Evolutionary conservation across 2,113 vertebrate species (phyloP).

Genomic region (Galbula dea): DNA sequence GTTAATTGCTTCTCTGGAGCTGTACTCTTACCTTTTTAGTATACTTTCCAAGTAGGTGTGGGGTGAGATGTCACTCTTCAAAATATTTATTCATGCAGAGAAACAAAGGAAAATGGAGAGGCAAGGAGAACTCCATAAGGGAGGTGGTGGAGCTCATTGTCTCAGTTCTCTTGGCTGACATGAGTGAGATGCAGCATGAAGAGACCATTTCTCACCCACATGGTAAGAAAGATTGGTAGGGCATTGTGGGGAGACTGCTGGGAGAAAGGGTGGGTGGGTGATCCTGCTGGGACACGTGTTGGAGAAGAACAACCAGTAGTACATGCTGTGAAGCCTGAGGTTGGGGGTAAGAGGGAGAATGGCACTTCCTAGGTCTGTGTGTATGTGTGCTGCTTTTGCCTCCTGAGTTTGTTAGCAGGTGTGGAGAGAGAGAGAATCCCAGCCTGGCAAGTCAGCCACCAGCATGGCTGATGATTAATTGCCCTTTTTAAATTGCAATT

Average conservation of each 20-base stretch:
- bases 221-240: not conserved
- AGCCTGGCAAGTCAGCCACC: conserved; percentile 46
- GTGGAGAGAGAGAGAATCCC: conserved; percentile 35
- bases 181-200: not conserved
- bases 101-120: not conserved
- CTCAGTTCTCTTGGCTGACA: not conserved
- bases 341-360: not conserved
- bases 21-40: not conserved
- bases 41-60: not conserved
- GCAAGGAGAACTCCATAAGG: rapidly evolving
- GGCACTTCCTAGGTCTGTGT: not conserved
- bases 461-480: conserved; percentile 76
- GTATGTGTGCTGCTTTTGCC: not conserved
- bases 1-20: not conserved
- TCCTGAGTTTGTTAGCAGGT: conserved; percentile 32
- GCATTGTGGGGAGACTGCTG: not conserved
- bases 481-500: conserved; percentile 81
- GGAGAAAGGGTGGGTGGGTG: not conserved
- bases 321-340: not conserved
- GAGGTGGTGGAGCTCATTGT: not conserved
- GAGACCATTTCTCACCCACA: not conserved
- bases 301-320: not conserved
- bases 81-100: not conserved
- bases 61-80: not conserved
- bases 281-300: not conserved